Evolutionary conservation across 2,888 invertebrate species (phyloP).

Genomic region (Ormyrus labotus): DNA sequence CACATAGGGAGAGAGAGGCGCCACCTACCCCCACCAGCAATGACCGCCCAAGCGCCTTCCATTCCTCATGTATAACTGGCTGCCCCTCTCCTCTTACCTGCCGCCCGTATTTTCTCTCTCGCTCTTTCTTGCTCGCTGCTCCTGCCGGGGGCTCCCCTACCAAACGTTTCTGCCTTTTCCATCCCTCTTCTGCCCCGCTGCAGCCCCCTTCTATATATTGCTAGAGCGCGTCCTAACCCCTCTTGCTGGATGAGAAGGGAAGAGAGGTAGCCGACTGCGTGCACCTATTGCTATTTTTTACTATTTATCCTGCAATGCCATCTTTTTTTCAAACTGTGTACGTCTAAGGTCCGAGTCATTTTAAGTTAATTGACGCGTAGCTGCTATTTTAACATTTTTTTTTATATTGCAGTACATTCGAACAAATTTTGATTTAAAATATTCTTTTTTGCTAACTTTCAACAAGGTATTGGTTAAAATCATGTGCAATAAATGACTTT

Average conservation of each 20-base stretch:
- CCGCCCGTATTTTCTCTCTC: too few relatives aligned
- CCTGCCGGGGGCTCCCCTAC: too few relatives aligned
- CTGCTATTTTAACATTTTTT: too few relatives aligned
- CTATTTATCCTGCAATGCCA: neutral
- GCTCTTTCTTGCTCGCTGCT: neutral
- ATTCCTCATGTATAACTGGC: conserved; percentile 23
- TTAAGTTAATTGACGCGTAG: too few relatives aligned
- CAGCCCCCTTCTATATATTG: neutral
- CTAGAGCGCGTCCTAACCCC: neutral
- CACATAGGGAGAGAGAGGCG: conserved; percentile 2
- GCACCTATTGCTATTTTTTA: neutral
- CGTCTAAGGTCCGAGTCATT: neutral
- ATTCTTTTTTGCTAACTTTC: too few relatives aligned
- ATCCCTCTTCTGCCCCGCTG: neutral
- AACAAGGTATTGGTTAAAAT: too few relatives aligned
- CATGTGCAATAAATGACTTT: too few relatives aligned
- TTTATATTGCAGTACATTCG: too few relatives aligned
- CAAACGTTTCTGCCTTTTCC: too few relatives aligned
- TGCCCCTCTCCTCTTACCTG: neutral
- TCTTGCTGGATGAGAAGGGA: too few relatives aligned
- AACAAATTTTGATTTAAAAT: too few relatives aligned
- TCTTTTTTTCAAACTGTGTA: neutral
- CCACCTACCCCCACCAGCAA: neutral
- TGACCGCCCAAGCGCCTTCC: neutral
- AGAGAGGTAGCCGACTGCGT: too few relatives aligned